These are phyloP conservation scores for Cantharis rufa DNA, from an alignment of 2,888 invertebrate species.

Conservation along the genomic window DNA sequence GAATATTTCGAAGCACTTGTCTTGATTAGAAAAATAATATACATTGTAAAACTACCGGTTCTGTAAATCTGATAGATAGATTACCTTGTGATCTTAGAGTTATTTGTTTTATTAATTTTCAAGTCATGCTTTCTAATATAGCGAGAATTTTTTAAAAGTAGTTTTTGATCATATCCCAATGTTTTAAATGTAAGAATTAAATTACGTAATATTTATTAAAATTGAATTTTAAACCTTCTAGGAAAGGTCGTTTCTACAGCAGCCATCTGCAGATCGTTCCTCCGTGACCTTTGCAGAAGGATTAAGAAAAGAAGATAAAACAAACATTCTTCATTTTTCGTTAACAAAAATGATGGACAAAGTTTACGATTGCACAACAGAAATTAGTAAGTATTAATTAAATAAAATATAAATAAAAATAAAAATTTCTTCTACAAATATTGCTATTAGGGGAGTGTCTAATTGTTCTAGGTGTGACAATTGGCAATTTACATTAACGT, in stretches of 20 bases:
- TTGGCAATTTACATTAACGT: too few species aligned
- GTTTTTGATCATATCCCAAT: neutral
- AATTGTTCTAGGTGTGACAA: too few species aligned
- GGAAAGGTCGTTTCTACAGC: constrained; percentile 67
- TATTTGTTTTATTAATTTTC: neutral
- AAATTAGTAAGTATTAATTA: neutral
- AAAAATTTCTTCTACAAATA: too few species aligned
- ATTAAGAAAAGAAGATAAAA: constrained; percentile 45
- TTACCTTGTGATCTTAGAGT: neutral
- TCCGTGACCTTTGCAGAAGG: constrained; percentile 74
- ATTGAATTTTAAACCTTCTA: constrained; percentile 30
- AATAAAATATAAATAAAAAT: too few species aligned
- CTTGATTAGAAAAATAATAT: constrained; percentile 22
- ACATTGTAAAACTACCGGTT: neutral
- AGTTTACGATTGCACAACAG: constrained; percentile 19
- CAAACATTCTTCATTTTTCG: constrained; percentile 29
- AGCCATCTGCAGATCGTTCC: constrained; percentile 70
- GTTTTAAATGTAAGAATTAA: neutral
- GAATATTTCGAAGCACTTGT: constrained; percentile 28
- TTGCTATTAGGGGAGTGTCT: too few species aligned
- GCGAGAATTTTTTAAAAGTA: too few species aligned
- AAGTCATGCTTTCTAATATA: neutral
- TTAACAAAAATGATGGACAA: constrained; percentile 42
- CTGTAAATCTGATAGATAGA: neutral
- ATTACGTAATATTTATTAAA: neutral